Percentiles rank a stretch among this genome's conserved stretches.
These are phyloP conservation scores for Acleris holmiana DNA, from an alignment of 2,888 invertebrate species.

Conservation along the genomic window DNA sequence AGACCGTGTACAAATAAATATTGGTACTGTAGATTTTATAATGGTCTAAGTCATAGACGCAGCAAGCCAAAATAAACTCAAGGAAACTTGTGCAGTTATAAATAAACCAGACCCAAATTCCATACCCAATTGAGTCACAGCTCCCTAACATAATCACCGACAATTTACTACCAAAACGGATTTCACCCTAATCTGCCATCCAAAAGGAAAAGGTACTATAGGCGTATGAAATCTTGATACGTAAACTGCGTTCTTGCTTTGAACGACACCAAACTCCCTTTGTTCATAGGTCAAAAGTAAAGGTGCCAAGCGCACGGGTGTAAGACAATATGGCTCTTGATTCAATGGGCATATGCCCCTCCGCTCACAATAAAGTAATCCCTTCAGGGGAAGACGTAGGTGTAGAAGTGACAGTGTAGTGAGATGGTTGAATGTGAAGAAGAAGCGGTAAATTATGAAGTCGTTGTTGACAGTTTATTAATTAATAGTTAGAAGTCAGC, in stretches of 20 bases:
- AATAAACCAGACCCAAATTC: not conserved
- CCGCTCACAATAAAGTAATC: conserved; percentile 48
- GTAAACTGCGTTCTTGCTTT: too few species aligned
- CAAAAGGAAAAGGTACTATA: too few species aligned
- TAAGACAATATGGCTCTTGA: conserved; percentile 63
- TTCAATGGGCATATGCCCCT: conserved; percentile 56
- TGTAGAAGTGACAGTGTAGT: conserved; percentile 26
- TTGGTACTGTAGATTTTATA: too few species aligned
- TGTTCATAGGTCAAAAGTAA: conserved; percentile 47
- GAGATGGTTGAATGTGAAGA: not conserved
- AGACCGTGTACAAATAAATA: too few species aligned
- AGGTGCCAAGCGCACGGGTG: conserved; percentile 41
- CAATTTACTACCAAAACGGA: too few species aligned
- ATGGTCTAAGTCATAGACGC: too few species aligned
- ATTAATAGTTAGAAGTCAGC: too few species aligned
- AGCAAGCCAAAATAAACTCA: not conserved
- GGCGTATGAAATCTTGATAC: too few species aligned
- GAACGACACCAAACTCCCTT: conserved; percentile 40
- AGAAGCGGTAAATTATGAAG: too few species aligned
- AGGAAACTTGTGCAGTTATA: too few species aligned
- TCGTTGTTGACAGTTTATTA: too few species aligned
- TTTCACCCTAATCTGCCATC: too few species aligned
- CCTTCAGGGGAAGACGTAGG: conserved; percentile 39
- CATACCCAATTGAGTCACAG: conserved; percentile 19
- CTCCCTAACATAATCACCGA: conserved; percentile 28